Conservation (phyloP, 2,888 invertebrate species). For the Apotomis capreana region DNA sequence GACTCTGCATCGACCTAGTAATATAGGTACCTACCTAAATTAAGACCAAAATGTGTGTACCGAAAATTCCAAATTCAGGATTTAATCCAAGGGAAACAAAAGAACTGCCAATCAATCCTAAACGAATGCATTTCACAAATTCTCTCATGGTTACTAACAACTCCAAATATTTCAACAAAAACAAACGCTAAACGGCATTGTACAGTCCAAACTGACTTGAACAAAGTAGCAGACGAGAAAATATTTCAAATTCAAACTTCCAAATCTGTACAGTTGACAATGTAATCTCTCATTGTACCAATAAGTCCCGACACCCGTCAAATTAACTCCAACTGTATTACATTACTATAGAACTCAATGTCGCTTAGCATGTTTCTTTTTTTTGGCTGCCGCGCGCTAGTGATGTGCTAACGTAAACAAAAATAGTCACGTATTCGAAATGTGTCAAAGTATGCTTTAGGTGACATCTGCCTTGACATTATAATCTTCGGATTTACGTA, state of each 20-base stretch:
- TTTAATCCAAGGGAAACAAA: too few relatives aligned
- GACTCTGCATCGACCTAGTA: too few relatives aligned
- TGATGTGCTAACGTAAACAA: constrained; percentile 69
- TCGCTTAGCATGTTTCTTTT: constrained; percentile 17
- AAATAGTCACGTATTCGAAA: constrained; percentile 64
- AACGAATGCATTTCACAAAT: background rate
- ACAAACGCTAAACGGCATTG: constrained; percentile 29
- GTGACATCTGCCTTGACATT: constrained; percentile 66
- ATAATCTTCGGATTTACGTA: constrained; percentile 72
- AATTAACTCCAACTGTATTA: constrained; percentile 32
- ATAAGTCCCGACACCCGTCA: constrained; percentile 8
- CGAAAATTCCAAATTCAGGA: too few relatives aligned
- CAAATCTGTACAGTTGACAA: constrained; percentile 43
- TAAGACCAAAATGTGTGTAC: too few relatives aligned
- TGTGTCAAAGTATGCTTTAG: constrained; percentile 70
- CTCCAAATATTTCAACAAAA: background rate
- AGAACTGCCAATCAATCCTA: background rate
- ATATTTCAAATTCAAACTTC: constrained; percentile 39
- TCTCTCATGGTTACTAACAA: background rate
- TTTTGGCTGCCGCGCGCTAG: constrained; percentile 52
- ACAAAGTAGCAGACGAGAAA: constrained; percentile 33
- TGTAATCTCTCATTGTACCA: constrained; percentile 42
- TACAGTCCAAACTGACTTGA: constrained; percentile 19
- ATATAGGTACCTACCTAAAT: too few relatives aligned
- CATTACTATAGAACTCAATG: background rate